Percentiles rank a stretch among this genome's conserved stretches.
Evolutionary conservation across 53 echinoderm and acorn worm species (phyloP).

Genomic region (Astropecten irregularis): DNA sequence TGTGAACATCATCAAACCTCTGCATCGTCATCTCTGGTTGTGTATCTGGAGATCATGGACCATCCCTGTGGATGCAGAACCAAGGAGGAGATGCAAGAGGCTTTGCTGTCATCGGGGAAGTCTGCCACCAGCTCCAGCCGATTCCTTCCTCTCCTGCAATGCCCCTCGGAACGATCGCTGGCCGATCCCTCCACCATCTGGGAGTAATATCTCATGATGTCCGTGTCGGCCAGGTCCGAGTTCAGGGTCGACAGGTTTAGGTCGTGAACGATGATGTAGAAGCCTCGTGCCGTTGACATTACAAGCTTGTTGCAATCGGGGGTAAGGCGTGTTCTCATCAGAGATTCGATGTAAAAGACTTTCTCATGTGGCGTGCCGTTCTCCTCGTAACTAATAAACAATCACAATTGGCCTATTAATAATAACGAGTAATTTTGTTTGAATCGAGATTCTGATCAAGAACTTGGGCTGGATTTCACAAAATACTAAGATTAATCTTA

Average conservation of each 20-base stretch:
- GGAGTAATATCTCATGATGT: slow-evolving; percentile 65
- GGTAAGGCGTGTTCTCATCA: slow-evolving; percentile 93
- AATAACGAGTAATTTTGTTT: too few species aligned
- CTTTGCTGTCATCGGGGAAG: slow-evolving; percentile 78
- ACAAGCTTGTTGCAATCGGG: slow-evolving; percentile 89
- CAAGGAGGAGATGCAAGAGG: slow-evolving; percentile 91
- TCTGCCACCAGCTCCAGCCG: slow-evolving; percentile 89
- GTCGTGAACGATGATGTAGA: slow-evolving; percentile 89
- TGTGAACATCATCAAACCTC: slow-evolving; percentile 63
- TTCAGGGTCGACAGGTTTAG: slow-evolving; percentile 85
- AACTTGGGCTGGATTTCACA: too few species aligned
- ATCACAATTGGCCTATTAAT: neutral
- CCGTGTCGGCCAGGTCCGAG: slow-evolving; percentile 72
- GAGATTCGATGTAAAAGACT: slow-evolving; percentile 75
- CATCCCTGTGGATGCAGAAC: slow-evolving; percentile 95
- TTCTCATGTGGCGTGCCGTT: slow-evolving; percentile 71
- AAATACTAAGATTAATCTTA: too few species aligned
- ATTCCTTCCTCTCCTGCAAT: slow-evolving; percentile 63
- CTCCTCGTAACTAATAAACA: slow-evolving; percentile 43
- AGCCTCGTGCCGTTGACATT: slow-evolving; percentile 83
- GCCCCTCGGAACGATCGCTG: neutral
- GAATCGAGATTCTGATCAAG: too few species aligned
- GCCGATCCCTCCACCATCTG: neutral
- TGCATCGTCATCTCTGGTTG: slow-evolving; percentile 79
- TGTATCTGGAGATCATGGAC: slow-evolving; percentile 94